A percentile compares a stretch with the other conserved stretches of the same genome.
These are phyloP conservation scores for Salpingus planirostris DNA, from an alignment of 2,888 invertebrate genomes.

Conservation along the genomic window DNA sequence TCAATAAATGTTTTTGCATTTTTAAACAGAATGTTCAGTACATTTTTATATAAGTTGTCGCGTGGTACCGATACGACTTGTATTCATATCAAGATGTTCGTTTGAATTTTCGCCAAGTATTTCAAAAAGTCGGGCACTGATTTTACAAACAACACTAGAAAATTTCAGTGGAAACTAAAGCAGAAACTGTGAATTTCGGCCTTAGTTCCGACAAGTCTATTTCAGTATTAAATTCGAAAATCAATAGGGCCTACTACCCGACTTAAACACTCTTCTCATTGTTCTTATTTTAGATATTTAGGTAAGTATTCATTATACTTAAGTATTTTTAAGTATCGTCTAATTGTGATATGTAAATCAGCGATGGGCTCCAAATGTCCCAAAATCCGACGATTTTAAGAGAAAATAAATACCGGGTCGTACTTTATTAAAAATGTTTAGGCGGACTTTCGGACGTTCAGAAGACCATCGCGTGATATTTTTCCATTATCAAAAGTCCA, in stretches of 20 bases:
- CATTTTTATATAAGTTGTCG: conserved; percentile 13
- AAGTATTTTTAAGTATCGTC: no score
- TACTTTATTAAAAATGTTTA: no score
- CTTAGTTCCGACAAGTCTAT: no score
- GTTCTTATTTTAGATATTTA: background rate
- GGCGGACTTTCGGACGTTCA: conserved; percentile 5
- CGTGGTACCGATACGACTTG: conserved; percentile 14
- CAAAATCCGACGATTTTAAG: no score
- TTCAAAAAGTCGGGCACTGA: conserved; percentile 19
- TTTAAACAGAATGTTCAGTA: conserved; percentile 20
- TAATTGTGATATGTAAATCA: conserved; percentile 11
- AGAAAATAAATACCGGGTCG: conserved; percentile 12
- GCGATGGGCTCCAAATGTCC: conserved; percentile 7
- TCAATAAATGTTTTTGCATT: conserved; percentile 10
- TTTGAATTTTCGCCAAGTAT: conserved; percentile 8
- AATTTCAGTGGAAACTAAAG: no score
- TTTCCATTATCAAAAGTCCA: no score
- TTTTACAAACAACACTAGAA: no score
- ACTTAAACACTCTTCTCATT: conserved; percentile 20
- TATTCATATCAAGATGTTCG: conserved; percentile 5
- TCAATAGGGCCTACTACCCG: conserved; percentile 36
- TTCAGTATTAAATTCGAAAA: conserved; percentile 26
- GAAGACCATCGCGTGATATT: conserved; percentile 7
- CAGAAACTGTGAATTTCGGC: no score
- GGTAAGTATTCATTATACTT: no score